These are phyloP conservation scores for Phasianus colchicus DNA, from an alignment of 2,113 vertebrate species.

Conservation along the genomic window DNA sequence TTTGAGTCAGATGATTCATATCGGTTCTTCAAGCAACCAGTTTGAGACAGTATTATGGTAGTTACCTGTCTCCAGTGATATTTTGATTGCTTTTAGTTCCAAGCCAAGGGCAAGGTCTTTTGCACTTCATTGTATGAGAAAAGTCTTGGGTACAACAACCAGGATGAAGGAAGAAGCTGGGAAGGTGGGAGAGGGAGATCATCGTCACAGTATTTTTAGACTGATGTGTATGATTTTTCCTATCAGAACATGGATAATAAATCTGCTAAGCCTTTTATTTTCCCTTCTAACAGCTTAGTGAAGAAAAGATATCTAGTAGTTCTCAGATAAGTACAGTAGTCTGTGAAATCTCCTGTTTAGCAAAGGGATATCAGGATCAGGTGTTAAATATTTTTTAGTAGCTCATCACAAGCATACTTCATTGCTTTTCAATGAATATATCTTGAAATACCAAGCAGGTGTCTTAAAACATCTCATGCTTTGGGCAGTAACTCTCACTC, in stretches of 20 bases:
- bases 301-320: not conserved
- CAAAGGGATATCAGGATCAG: not conserved
- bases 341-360: constrained; percentile 23
- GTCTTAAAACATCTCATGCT: constrained; percentile 66
- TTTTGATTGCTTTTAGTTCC: no score
- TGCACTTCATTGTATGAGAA: no score
- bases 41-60: no score
- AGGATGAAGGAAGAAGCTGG: no score
- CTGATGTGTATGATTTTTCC: not conserved
- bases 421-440: constrained; percentile 66
- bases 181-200: no score
- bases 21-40: no score
- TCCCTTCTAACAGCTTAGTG: not conserved
- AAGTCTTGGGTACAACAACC: no score
- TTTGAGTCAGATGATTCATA: no score
- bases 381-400: not conserved
- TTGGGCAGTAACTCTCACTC: constrained; percentile 46
- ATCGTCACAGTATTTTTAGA: not conserved
- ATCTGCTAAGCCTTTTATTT: not conserved
- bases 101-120: no score
- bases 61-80: no score
- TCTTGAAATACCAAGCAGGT: constrained; percentile 73
- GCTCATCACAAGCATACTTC: constrained; percentile 13
- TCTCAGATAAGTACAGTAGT: not conserved
- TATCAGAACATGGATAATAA: not conserved